Percentiles rank a stretch among this genome's conserved stretches.
These are phyloP conservation scores for Frieseomelitta varia DNA, from an alignment of 1,140 invertebrate genomes.

Conservation along the genomic window DNA sequence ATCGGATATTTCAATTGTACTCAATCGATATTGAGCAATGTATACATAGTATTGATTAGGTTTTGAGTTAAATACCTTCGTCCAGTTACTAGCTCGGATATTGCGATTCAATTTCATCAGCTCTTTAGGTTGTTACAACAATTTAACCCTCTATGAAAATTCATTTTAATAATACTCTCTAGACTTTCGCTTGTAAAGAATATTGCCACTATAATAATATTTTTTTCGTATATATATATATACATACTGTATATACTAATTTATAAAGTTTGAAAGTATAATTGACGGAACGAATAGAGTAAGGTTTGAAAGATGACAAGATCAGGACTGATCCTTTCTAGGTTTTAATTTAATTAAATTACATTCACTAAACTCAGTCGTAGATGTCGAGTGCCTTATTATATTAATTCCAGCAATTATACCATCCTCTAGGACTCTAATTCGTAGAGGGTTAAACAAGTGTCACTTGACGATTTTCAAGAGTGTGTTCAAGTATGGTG, in stretches of 20 bases:
- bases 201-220: neutral
- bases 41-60: conserved; percentile 29
- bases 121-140: conserved; percentile 4
- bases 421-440: neutral
- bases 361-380: neutral
- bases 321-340: neutral
- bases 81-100: conserved; percentile 13
- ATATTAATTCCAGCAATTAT: conserved; percentile 2
- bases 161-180: neutral
- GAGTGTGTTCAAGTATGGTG: conserved; percentile 40
- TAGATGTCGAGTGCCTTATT: neutral
- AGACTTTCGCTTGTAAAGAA: neutral
- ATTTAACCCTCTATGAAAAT: conserved; percentile 7
- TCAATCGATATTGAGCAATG: neutral
- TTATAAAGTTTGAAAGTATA: neutral
- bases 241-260: neutral
- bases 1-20: neutral
- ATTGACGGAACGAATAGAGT: neutral
- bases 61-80: conserved; percentile 15
- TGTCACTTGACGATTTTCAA: conserved; percentile 15
- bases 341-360: neutral
- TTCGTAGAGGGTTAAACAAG: conserved; percentile 2
- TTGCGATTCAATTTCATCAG: conserved; percentile 8
- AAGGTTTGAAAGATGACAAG: neutral
- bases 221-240: neutral